Evolutionary conservation across 2,888 invertebrate species (phyloP), one percentile per base, ranked within the genome.

Genomic region (Loripinus fragilis): DNA sequence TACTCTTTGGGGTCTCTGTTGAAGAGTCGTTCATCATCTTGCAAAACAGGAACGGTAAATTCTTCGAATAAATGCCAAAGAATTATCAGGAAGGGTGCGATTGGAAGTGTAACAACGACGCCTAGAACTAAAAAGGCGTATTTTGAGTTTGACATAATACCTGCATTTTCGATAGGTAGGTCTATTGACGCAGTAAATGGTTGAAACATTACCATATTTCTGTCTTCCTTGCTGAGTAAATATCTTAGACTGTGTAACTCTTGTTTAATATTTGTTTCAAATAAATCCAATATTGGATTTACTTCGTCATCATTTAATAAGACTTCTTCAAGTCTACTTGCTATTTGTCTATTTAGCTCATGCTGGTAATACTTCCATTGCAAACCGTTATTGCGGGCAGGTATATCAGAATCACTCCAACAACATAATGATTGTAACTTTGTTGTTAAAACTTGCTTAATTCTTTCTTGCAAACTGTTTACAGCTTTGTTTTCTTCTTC

Each of bases 51-150:
- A 15, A 68, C 30, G 1, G 42, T 30, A 3, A 28, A 5, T 28
- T 48, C 68, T 28, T 68, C 68, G 30, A 28, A 45, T 17, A 68
- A 23, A 48, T 68, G 68, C 68, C 68, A 68, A 0, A 68, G 3
- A 10, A 68, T 68, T 8, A 68, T 28, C 28, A 68, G 15, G 3
- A 68, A 30, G 1, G 68, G 68, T 2, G 68, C 68, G 12, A 68
- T 28, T 48, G 68, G 68, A 17, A 45, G 48, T 42, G 45, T 68
- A 10, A 48, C 25, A 41, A 66, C 38, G 1, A 48, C 48, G 0
- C 30, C 30, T 12, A 42, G 28, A 3, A 48, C 68, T 48, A 45
- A 25, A 12, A 68, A 28, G 17, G 38, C 30, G 17, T 17, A 48
- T 23, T 41, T 45, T 30, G 48, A 25, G 7, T 42, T 68, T 45